These are phyloP conservation scores for Nothoprocta perdicaria DNA, from an alignment of 2,113 vertebrate species.

Conservation along the genomic window DNA sequence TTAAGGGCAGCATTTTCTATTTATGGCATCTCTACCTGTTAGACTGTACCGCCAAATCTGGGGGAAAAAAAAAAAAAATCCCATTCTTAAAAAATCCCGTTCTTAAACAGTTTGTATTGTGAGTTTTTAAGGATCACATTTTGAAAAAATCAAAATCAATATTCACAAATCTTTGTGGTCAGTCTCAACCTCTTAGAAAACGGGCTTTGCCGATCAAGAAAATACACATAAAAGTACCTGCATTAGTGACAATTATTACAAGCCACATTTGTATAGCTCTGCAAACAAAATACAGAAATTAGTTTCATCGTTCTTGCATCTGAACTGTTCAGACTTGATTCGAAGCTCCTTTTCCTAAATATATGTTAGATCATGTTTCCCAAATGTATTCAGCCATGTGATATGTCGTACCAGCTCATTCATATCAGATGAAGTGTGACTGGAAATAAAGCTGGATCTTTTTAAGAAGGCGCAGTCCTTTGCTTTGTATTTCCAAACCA, in stretches of 20 bases:
- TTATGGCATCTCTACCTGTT: neutral
- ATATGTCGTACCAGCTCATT: slow-evolving; percentile 69
- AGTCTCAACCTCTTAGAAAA: neutral
- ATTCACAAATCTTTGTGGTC: neutral
- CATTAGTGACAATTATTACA: neutral
- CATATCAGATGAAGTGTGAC: slow-evolving; percentile 76
- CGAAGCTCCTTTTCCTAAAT: slow-evolving; percentile 38
- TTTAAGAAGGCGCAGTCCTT: slow-evolving; percentile 67
- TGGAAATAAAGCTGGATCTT: slow-evolving; percentile 70
- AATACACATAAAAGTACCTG: neutral
- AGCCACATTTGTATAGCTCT: neutral
- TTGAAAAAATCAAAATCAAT: neutral
- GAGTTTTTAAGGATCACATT: neutral
- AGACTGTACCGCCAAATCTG: neutral
- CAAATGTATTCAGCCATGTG: slow-evolving; percentile 70
- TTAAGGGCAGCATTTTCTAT: neutral
- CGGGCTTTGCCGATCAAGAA: neutral
- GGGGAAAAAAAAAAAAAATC: neutral
- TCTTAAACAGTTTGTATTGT: too few relatives aligned
- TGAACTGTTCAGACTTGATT: neutral
- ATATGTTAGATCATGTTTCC: slow-evolving; percentile 57
- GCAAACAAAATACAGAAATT: neutral
- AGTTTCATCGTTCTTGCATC: neutral
- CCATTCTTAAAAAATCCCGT: too few relatives aligned
- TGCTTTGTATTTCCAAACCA: slow-evolving; percentile 70